Evolutionary conservation across 2,797 vertebrate genomes (phyloP), one percentile per base, ranked within the genome.

Genomic region (Alfaro cultratus): DNA sequence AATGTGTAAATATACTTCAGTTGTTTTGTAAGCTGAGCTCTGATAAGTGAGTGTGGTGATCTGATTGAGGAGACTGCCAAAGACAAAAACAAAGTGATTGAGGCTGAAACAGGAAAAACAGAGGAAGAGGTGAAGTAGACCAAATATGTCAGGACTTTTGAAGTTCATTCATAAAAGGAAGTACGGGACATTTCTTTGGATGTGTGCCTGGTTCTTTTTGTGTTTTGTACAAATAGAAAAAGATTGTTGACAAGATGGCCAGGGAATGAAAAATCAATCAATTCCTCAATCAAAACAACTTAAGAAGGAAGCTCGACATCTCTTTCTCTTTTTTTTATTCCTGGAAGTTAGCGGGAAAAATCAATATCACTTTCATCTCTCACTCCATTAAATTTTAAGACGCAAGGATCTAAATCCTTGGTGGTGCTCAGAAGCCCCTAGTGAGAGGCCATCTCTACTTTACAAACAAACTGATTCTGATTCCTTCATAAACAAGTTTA

Each of bases 281-380:
- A 46, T 46, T 21, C 9, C 23, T 79, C 13, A n/a, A 31, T 80
- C 39, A 73, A 15, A 62, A 78, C 46, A 70, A 80, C 75, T 75
- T 51, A 64, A 41, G 26, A 0, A 78, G 47, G 57, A 68, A 7
- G 31, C n/a, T 60, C 39, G 26, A 34, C 55, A 29, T 57, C 13
- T 57, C 31, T 51, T 3, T 26, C 67, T 62, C 16, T 47, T 64
- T n/a, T 0, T 49, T 67, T 53, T 2, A 21, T 68, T 78, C 76
- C 76, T 73, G 83, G 70, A 2, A 43, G 29, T 49, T 26, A 47
- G 21, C 11, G 13, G 18, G 18, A 49, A 49, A 39, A 68, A 85
- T 85, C 83, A 62, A 85, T 82, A 85, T 45, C 74, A 70, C 70
- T 82, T 60, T 76, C 47, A 26, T 57, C 47, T 43, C 62, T 75